Percentiles rank a stretch among this genome's conserved stretches.
phyloP scores from a whole-genome alignment of 2,888 invertebrate species.

The Limnephilus lunatus region DNA sequence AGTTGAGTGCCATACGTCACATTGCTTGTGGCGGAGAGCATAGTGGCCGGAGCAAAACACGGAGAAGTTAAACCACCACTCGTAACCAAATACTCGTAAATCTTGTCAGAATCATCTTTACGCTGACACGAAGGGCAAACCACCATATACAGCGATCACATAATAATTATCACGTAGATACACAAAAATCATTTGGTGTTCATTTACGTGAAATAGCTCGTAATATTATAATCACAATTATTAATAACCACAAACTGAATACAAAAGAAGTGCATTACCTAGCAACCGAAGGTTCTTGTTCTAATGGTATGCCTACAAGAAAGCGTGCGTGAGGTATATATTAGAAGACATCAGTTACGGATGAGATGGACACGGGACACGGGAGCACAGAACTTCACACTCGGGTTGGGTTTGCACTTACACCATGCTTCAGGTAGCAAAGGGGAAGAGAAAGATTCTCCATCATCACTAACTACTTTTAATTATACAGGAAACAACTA shows the following conservation, averaged over 20 bases:
- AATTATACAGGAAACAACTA: not conserved
- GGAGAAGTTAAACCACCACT: not conserved
- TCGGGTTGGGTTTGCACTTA: not conserved
- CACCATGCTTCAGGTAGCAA: slow-evolving; percentile 25
- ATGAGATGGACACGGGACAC: slow-evolving; percentile 29
- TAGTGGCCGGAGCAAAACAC: not conserved
- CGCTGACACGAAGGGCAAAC: not conserved
- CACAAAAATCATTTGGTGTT: not conserved
- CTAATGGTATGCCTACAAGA: not conserved
- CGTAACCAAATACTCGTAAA: not conserved
- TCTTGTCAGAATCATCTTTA: not conserved
- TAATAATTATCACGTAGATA: not conserved
- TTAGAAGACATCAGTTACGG: not conserved
- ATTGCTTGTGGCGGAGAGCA: not conserved
- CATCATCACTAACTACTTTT: not conserved
- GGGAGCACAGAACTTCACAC: slow-evolving; percentile 43
- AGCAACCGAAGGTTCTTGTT: not conserved
- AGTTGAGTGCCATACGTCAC: not conserved
- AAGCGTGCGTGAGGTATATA: not conserved
- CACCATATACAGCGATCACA: not conserved
- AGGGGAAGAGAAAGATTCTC: not conserved
- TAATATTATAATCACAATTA: not conserved
- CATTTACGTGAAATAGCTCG: not conserved
- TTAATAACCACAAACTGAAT: not conserved
- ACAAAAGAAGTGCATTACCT: not conserved